These are phyloP conservation scores for Triplophysa siluroides DNA, from an alignment of 2,113 vertebrate genomes.

Conservation along the genomic window DNA sequence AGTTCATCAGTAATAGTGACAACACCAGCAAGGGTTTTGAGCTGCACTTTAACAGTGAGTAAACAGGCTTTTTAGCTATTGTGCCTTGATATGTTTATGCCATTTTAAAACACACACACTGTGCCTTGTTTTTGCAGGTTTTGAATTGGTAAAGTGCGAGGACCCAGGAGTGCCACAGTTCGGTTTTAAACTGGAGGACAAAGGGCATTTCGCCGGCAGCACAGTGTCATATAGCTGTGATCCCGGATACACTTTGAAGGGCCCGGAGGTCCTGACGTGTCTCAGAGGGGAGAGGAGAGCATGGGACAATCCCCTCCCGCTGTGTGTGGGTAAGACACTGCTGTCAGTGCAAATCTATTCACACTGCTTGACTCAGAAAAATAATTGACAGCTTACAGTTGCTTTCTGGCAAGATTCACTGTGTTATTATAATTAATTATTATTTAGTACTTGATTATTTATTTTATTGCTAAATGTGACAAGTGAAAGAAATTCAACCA, in stretches of 20 bases:
- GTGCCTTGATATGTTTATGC: neutral
- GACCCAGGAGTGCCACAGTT: constrained; percentile 93
- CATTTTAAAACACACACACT: neutral
- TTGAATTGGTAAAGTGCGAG: constrained; percentile 94
- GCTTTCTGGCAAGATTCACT: neutral
- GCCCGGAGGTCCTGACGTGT: constrained; percentile 83
- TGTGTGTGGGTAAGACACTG: constrained; percentile 84
- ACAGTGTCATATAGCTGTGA: constrained; percentile 90
- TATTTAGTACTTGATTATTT: too few relatives aligned
- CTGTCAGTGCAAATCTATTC: accelerated
- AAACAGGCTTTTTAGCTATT: neutral
- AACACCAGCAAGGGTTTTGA: constrained; percentile 96
- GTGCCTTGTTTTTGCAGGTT: constrained; percentile 74
- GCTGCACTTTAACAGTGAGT: constrained; percentile 95
- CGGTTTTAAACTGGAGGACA: constrained; percentile 91
- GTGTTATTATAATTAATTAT: too few relatives aligned
- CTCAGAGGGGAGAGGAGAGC: constrained; percentile 90
- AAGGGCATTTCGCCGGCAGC: constrained; percentile 96
- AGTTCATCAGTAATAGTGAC: constrained; percentile 87
- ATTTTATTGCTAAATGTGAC: too few relatives aligned
- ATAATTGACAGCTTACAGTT: neutral
- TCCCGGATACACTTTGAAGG: constrained; percentile 88
- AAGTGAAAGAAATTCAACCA: too few relatives aligned
- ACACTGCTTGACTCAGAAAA: neutral
- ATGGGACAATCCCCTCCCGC: constrained; percentile 90